Percentiles rank a stretch among this genome's conserved stretches.
Evolutionary conservation across 2,797 vertebrate species (phyloP).

Genomic region (Liasis olivaceus): DNA sequence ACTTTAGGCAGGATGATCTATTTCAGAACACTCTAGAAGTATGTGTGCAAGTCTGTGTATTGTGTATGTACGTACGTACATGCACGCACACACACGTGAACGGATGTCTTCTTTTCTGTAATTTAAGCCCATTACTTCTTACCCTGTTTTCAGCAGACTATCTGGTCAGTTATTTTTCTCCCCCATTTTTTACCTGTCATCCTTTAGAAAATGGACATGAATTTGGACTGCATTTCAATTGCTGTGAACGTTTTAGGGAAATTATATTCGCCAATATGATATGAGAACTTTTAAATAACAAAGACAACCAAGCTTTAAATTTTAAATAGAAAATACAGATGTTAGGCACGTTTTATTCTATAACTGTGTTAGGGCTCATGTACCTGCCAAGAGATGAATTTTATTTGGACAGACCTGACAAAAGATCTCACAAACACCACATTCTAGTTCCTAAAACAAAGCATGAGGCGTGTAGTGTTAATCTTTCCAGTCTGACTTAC

Average conservation of each 20-base stretch:
- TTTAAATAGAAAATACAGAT: neutral
- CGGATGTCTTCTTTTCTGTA: neutral
- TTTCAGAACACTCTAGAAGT: neutral
- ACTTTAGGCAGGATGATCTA: neutral
- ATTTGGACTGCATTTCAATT: neutral
- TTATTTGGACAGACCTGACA: neutral
- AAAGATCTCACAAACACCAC: neutral
- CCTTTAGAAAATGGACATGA: neutral
- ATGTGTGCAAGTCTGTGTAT: neutral
- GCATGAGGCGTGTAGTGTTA: slow-evolving; percentile 34
- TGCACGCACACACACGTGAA: neutral
- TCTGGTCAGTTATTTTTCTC: neutral
- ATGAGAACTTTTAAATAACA: slow-evolving; percentile 29
- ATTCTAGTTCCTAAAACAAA: slow-evolving; percentile 47
- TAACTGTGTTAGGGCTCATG: neutral
- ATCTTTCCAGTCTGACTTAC: slow-evolving; percentile 46
- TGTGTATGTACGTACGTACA: neutral
- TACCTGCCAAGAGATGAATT: neutral
- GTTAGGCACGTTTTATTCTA: slow-evolving; percentile 29
- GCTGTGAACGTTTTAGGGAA: neutral
- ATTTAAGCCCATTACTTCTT: neutral
- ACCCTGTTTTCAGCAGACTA: neutral
- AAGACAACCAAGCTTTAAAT: slow-evolving; percentile 24
- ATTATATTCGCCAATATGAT: neutral
- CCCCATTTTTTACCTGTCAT: neutral